Base-by-base conservation (phyloP, 2,113 vertebrate species). In the Eira barbara region DNA sequence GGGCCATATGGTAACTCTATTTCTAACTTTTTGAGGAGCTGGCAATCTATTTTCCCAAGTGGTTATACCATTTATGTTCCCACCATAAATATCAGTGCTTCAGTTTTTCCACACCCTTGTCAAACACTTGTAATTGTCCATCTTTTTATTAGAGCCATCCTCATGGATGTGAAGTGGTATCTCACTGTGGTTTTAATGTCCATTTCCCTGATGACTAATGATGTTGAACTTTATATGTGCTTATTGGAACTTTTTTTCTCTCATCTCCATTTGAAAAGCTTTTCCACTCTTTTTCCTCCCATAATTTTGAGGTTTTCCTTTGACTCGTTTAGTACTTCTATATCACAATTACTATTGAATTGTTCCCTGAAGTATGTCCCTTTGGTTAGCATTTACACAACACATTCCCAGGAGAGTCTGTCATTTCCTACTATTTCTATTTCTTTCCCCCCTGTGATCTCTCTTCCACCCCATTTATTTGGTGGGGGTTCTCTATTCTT, bases 401-500 rank as follows among this genome's bases (percentile, higher is more conserved):
- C 6, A 82, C n/a, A 79, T 63, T 84, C 49, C 42, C 76, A 92
- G 20, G 39, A 78, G 11, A 71, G 61, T 71, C 9, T 79, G 78
- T 84, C 71, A 63, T 92, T 73, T 91, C 34, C n/a, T 18, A 89
- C 52, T 79, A 71, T 93, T 93, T 79, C 61, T 83, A 69, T 49
- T 42, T 27, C 49, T 95, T 95, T 55, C n/a, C 71, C 71, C 36
- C 25, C 52, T 61, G 17, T 59, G 20, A 89, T 61, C 39, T 88
- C 34, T 61, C 47, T 94, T 92, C 83, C n/a, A 61, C 34, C 21
- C 94, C 93, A 88, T 20, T 97, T 61, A 83, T 78, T 65, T 94
- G 55, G 39, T 69, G 61, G 39, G 39, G 39, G 39, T 39, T 39
- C 39, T 39, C 39, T 39, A 39, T 39, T 92, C 61, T 63, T 13